Evolutionary conservation across 2,797 vertebrate genomes (phyloP), one percentile per base, ranked within the genome.

Genomic region (Carduelis carduelis): DNA sequence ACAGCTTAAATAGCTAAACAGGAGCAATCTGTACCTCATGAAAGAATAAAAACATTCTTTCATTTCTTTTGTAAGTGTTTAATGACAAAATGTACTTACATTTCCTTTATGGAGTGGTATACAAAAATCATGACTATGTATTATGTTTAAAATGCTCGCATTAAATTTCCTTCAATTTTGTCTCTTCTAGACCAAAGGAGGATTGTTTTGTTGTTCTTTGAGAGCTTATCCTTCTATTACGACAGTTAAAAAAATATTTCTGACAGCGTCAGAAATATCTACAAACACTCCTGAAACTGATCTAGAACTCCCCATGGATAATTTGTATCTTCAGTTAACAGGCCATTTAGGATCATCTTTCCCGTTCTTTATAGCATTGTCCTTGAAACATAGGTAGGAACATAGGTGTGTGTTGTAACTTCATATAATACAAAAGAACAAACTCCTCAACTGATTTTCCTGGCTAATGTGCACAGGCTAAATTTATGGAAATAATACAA

Each of bases 101-200:
- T 44, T 75, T 74, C 44, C 65, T 68, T 87, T 64, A 77, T 12
- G 32, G 46, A 71, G 23, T 4, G 8, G n/a, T 41, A 52, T 11
- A 65, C 37, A 83, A 64, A 53, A 82, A 32, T 3, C 0, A 1
- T 27, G 55, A 50, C 53, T 0, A 0, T 3, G 27, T 47, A 66
- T 64, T 63, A 30, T 2, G 20, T 80, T 88, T 69, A 57, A 89
- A 63, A 69, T 44, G 49, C 16, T 81, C 41, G n/a, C 32, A 43
- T 46, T 83, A 24, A 52, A 43, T 84, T 86, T 74, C 37, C 26
- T 78, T 88, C 81, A 8, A 0, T 79, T 74, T 59, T 12, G 26
- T 43, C 19, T 82, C 14, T 61, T 43, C 43, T 24, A 52, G 28
- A 35, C 11, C 17, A 28, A 32, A 12, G 9, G 18, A 72, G 6